phyloP scores from a whole-genome alignment of 2,113 vertebrate genomes.

The Ifrita kowaldi region DNA sequence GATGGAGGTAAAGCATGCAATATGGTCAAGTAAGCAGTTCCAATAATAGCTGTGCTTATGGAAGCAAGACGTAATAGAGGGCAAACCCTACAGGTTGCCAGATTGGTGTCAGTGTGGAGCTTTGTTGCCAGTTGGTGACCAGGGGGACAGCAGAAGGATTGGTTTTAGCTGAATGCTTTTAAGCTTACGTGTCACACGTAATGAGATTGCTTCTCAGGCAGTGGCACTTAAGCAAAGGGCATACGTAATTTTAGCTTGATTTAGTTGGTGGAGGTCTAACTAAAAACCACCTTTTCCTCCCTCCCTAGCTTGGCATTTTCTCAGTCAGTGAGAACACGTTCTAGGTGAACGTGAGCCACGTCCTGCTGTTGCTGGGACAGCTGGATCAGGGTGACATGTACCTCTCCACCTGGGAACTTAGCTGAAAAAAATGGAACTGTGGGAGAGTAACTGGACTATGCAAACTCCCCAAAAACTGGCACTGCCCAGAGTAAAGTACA shows the following conservation, averaged over 20 bases:
- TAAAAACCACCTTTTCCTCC: neutral
- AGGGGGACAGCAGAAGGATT: conserved; percentile 29
- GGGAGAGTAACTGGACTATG: neutral
- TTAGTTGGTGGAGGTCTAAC: neutral
- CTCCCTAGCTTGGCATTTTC: neutral
- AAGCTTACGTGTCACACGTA: neutral
- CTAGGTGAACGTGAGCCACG: neutral
- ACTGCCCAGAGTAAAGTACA: neutral
- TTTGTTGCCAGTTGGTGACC: conserved; percentile 31
- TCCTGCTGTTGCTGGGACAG: neutral
- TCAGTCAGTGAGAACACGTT: neutral
- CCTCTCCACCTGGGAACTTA: neutral
- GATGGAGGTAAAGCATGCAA: conserved; percentile 13
- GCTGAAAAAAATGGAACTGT: neutral
- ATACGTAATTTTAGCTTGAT: neutral
- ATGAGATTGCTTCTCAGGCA: conserved; percentile 12
- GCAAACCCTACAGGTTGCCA: conserved; percentile 38
- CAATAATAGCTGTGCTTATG: conserved; percentile 24
- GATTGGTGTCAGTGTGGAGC: neutral
- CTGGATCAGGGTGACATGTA: neutral
- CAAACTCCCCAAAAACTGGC: neutral
- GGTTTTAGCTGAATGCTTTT: conserved; percentile 22
- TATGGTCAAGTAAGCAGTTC: conserved; percentile 41
- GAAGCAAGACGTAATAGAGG: conserved; percentile 29
- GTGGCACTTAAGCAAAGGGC: neutral